Evolutionary conservation across 1,140 invertebrate genomes (phyloP).

Genomic region (Drosophila erecta): DNA sequence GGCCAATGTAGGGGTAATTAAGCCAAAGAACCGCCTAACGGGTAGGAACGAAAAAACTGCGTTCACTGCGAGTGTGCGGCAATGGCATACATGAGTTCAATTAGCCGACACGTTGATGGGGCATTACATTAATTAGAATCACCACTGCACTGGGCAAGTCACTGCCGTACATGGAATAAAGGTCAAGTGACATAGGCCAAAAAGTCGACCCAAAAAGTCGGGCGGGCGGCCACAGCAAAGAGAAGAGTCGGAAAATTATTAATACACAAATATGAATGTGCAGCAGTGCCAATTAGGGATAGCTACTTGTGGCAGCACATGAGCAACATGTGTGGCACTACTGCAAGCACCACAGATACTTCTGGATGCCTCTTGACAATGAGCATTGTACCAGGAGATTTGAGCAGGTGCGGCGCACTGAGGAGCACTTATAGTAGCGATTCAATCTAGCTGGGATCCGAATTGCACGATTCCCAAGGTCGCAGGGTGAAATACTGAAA

Average conservation of each 20-base stretch:
- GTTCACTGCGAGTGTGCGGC: slow-evolving; percentile 15
- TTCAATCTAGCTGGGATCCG: slow-evolving; percentile 23
- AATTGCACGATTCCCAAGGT: slow-evolving; percentile 41
- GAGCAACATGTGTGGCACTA: slow-evolving; percentile 62
- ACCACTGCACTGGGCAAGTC: slow-evolving; percentile 40
- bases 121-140: slow-evolving; percentile 69
- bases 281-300: slow-evolving; percentile 61
- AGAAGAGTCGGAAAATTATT: slow-evolving; percentile 55
- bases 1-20: slow-evolving; percentile 65
- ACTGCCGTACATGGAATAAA: slow-evolving; percentile 42
- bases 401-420: slow-evolving; percentile 40
- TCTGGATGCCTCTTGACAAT: background rate
- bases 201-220: slow-evolving; percentile 29
- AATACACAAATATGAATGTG: slow-evolving; percentile 51
- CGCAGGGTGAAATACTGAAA: slow-evolving; percentile 13
- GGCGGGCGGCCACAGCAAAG: slow-evolving; percentile 25
- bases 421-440: slow-evolving; percentile 28
- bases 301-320: slow-evolving; percentile 56
- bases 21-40: slow-evolving; percentile 36
- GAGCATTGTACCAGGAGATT: background rate
- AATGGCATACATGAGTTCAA: slow-evolving; percentile 43
- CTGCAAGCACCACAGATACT: background rate
- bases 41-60: slow-evolving; percentile 16
- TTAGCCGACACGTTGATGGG: slow-evolving; percentile 48
- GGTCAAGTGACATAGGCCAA: slow-evolving; percentile 48